Conservation (phyloP, 2,797 vertebrate genomes). For the Mormyrops boulengeri region DNA sequence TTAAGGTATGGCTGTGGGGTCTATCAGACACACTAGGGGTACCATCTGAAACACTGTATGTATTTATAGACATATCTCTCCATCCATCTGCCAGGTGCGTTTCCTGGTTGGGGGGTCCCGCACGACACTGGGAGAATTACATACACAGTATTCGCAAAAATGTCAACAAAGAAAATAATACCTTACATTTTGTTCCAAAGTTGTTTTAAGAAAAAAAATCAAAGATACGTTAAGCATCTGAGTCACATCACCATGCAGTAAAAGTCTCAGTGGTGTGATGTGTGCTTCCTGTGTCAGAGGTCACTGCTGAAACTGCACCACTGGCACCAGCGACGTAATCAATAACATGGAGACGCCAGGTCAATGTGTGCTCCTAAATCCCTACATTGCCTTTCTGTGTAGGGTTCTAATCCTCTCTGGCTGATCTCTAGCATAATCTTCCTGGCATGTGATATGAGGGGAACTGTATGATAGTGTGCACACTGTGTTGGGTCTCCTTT, state of each 20-base stretch:
- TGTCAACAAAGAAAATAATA: neutral
- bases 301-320: neutral
- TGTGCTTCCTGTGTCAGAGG: neutral
- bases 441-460: neutral
- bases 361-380: neutral
- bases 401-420: neutral
- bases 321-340: neutral
- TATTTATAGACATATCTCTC: neutral
- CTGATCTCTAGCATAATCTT: neutral
- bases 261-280: neutral
- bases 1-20: slow-evolving; percentile 72
- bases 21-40: neutral
- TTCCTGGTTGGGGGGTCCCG: neutral
- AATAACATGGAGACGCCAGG: neutral
- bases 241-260: neutral
- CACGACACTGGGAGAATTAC: neutral
- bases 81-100: neutral
- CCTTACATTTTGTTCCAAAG: neutral
- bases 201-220: no score
- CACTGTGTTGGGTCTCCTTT: neutral
- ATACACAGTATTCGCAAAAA: neutral
- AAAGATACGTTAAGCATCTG: neutral
- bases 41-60: neutral
- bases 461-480: neutral
- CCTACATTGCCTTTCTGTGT: neutral